Evolutionary conservation across 2,797 vertebrate species (phyloP).

Genomic region (Parambassis ranga): DNA sequence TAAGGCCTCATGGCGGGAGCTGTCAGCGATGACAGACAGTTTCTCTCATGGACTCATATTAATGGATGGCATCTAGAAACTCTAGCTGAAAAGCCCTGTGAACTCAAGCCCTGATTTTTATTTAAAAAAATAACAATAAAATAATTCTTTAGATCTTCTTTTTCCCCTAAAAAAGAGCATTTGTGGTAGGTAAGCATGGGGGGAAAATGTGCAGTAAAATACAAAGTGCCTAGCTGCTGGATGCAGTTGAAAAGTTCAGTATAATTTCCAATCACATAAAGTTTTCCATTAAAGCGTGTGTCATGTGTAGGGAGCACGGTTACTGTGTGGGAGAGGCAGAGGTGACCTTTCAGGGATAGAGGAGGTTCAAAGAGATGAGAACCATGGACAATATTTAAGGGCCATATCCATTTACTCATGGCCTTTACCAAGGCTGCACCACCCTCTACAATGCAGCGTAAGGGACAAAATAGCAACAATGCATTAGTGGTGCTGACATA

Average conservation of each 20-base stretch:
- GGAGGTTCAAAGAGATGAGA: slow-evolving; percentile 28
- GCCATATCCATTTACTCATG: slow-evolving; percentile 48
- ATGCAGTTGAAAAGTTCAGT: slow-evolving; percentile 9
- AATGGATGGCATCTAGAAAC: slow-evolving; percentile 38
- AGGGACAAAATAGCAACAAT: neutral
- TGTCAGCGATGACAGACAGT: slow-evolving; percentile 59
- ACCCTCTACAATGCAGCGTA: slow-evolving; percentile 21
- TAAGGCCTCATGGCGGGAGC: slow-evolving; percentile 44
- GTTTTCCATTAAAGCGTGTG: neutral
- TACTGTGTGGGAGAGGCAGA: slow-evolving; percentile 9
- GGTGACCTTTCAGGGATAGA: slow-evolving; percentile 55
- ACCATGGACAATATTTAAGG: slow-evolving; percentile 33
- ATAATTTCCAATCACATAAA: neutral
- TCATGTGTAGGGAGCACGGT: neutral
- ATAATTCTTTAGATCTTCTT: slow-evolving; percentile 20
- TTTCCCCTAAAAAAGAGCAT: slow-evolving; percentile 2
- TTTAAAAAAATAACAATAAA: no score
- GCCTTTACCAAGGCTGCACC: slow-evolving; percentile 40
- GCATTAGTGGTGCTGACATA: neutral
- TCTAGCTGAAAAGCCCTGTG: slow-evolving; percentile 15
- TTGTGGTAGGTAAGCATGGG: slow-evolving; percentile 4
- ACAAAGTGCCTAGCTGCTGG: neutral
- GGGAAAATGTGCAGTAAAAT: neutral
- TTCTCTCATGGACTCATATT: slow-evolving; percentile 46
- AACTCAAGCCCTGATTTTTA: slow-evolving; percentile 13